These are phyloP conservation scores for Drosophila micromelanica DNA, from an alignment of 1,140 invertebrate genomes.

Conservation along the genomic window DNA sequence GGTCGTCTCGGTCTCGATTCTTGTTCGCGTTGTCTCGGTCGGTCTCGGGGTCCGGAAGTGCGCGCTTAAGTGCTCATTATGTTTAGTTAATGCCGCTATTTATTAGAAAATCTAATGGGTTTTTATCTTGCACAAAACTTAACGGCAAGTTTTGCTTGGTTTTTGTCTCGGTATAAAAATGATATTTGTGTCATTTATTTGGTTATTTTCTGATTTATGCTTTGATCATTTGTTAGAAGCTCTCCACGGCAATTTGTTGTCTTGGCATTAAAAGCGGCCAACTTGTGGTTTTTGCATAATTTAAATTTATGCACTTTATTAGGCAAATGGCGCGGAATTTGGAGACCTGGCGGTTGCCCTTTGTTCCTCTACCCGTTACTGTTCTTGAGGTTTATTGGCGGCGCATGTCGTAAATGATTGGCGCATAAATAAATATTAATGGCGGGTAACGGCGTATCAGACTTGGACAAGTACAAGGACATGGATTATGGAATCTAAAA, in stretches of 20 bases:
- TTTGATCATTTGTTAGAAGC: slow-evolving; percentile 53
- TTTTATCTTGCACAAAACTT: slow-evolving; percentile 50
- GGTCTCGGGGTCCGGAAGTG: slow-evolving; percentile 52
- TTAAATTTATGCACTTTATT: slow-evolving; percentile 69
- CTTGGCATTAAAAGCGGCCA: slow-evolving; percentile 18
- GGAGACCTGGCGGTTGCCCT: neutral
- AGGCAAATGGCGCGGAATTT: slow-evolving; percentile 30
- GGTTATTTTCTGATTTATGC: slow-evolving; percentile 67
- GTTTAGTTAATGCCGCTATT: slow-evolving; percentile 70
- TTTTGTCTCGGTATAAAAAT: slow-evolving; percentile 51
- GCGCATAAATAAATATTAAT: slow-evolving; percentile 67
- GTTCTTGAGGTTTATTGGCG: slow-evolving; percentile 22
- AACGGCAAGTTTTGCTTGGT: slow-evolving; percentile 21
- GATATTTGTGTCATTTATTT: slow-evolving; percentile 69
- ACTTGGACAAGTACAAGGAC: neutral
- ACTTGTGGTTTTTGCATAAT: slow-evolving; percentile 59
- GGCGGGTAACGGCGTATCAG: slow-evolving; percentile 19
- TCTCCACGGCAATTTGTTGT: slow-evolving; percentile 44
- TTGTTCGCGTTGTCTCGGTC: neutral
- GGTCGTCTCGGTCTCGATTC: neutral
- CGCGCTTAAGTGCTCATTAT: slow-evolving; percentile 72
- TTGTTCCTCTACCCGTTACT: neutral
- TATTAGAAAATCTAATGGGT: slow-evolving; percentile 71
- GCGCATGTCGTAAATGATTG: slow-evolving; percentile 47
- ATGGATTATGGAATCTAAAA: slow-evolving; percentile 21